phyloP scores from a whole-genome alignment of 2,888 invertebrate species.

The Melanostoma mellinum region DNA sequence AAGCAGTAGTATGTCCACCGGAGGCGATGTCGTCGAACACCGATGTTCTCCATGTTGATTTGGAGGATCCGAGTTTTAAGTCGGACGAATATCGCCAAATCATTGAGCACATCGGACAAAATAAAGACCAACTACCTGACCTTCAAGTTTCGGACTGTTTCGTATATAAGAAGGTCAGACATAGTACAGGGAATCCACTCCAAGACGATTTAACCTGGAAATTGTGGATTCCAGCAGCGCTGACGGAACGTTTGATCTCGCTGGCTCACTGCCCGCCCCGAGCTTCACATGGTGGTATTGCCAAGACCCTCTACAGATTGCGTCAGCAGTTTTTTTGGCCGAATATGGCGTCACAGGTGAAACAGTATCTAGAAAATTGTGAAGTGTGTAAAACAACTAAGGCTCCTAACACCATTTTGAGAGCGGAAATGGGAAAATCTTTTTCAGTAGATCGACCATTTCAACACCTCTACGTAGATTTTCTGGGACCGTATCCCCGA shows the following conservation, averaged over 20 bases:
- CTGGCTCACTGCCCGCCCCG: conserved; percentile 7
- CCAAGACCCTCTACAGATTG: neutral
- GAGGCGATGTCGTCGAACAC: no score
- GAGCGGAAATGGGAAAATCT: conserved; percentile 7
- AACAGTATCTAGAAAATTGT: neutral
- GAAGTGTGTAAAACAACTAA: conserved; percentile 22
- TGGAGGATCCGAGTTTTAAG: neutral
- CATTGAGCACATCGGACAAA: neutral
- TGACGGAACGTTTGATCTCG: neutral
- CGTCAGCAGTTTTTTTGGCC: conserved; percentile 16
- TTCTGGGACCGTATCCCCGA: conserved; percentile 3
- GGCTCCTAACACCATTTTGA: neutral
- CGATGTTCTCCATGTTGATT: conserved; percentile 7
- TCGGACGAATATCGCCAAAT: neutral
- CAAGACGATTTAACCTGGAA: conserved; percentile 18
- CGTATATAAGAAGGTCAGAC: conserved; percentile 2
- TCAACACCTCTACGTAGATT: conserved; percentile 9
- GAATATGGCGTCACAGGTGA: conserved; percentile 11
- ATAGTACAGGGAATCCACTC: neutral
- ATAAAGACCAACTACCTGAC: conserved; percentile 10
- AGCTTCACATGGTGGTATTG: conserved; percentile 1
- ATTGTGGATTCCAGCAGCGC: conserved; percentile 13
- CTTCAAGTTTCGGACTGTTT: neutral
- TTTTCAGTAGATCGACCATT: conserved; percentile 17
- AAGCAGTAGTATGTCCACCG: neutral